phyloP scores from a whole-genome alignment of 2,888 invertebrate species.

The Acronicta leporina region DNA sequence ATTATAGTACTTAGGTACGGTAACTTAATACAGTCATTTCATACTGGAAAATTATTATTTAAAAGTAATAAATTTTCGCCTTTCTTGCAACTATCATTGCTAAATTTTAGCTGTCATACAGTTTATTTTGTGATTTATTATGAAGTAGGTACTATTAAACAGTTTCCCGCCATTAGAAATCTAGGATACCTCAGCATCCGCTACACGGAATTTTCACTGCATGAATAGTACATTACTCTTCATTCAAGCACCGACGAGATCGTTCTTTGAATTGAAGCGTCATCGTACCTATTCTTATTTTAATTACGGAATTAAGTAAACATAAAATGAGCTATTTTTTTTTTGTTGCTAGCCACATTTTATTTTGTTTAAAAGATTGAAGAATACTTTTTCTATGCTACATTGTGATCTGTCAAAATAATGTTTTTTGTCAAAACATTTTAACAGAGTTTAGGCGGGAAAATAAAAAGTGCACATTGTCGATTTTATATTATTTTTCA shows the following conservation, averaged over 20 bases:
- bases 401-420: background rate
- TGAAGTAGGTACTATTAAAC: slow-evolving; percentile 46
- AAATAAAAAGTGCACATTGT: too few relatives aligned
- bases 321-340: too few relatives aligned
- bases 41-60: too few relatives aligned
- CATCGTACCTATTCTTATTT: slow-evolving; percentile 15
- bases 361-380: too few relatives aligned
- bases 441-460: too few relatives aligned
- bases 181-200: slow-evolving; percentile 56
- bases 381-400: background rate
- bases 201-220: slow-evolving; percentile 51
- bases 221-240: slow-evolving; percentile 52
- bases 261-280: background rate
- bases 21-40: too few relatives aligned
- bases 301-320: too few relatives aligned
- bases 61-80: background rate
- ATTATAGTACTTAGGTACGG: too few relatives aligned
- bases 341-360: background rate
- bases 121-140: slow-evolving; percentile 22
- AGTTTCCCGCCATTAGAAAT: slow-evolving; percentile 62
- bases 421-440: too few relatives aligned
- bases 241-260: slow-evolving; percentile 4
- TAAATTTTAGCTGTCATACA: background rate
- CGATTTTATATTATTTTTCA: too few relatives aligned
- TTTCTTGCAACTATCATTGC: background rate